Base-by-base conservation (phyloP, 1,140 invertebrate genomes). In the Planococcus citri region DNA sequence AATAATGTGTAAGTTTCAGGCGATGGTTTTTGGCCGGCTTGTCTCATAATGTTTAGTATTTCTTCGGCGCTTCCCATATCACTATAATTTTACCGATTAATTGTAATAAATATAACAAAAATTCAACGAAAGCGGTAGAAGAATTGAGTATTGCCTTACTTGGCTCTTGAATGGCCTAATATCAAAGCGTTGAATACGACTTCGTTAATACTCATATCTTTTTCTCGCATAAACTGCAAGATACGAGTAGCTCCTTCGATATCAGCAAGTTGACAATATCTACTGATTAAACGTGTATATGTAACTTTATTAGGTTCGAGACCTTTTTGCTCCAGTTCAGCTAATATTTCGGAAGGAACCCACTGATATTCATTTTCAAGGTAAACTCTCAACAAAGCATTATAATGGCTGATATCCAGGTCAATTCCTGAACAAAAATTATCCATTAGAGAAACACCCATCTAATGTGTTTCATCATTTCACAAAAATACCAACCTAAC, bases 331-430 rank as follows among this genome's bases (percentile, higher is more conserved):
- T 88, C 85, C 74, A 95, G 82, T 74, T 87, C 82, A 27, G 83
- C 78, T 4, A 95, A 79, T 75, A 94, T 88, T 61, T 90, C 83
- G 9, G 82, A 81, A 0, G 91, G 90, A 20, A 86, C 86, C 76
- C 94, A 93, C 27, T 83, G 76, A 76, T 89, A 82, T 74, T 92
- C 86, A 80, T 94, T 94, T 78, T 94, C 89, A 71, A 92, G 76
- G 76, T 94, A 91, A 0, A 92, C 87, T 69, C 86, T 79, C 12
- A 95, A 76, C 12, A 94, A 77, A 12, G 89, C 87, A 83, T 94
- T 95, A 75, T 92, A 94, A 76, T 94, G 91, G 1, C 86, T 88
- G 9, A 91, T 83, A 76, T 91, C 88, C 82, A 93, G 83, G n/a
- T 85, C 83, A 17, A 91, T 81, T 73, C 87, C 89, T 79, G 69